Evolutionary conservation across 1,140 invertebrate genomes (phyloP), one percentile per base, ranked within the genome.

Genomic region (Rhagoletis zephyria): DNA sequence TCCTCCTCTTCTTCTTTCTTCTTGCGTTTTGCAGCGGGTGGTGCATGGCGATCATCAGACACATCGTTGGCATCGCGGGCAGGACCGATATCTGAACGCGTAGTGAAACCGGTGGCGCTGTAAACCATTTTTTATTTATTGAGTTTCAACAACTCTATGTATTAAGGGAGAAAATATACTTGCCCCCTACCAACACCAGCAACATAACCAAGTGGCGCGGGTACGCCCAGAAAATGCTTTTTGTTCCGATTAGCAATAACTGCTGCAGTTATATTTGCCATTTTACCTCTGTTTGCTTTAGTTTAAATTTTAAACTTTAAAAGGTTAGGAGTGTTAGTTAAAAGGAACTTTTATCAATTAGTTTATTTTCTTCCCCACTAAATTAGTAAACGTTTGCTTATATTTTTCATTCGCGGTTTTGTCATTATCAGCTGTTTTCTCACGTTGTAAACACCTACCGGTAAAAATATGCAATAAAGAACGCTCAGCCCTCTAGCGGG

Each of bases 51-150:
- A 92, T 99, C 98, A 94, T 99, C 98, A 10, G 98, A 98, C 67
- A 99, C 98, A 94, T 99, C 98, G 94, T 98, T 98, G 0, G 98
- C 97, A 95, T 99, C 98, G 93, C 98, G 94, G 19, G 99, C 99
- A 87, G 99, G 99, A 95, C 99, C 99, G 94, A 99, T 99, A 97
- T 99, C 99, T 93, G 98, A 99, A 89, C 99, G 95, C 87, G 99
- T 99, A 16, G 99, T 99, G 91, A 99, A 99, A 87, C 99, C 99
- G 90, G 99, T 99, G 14, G 99, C 99, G 93, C 98, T 98, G 92
- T 89, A 96, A 96, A 90, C 9, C 67, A 81, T n/a, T 16, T 51
- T n/a, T 51, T 12, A 64, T 86, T 85, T 45, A 2, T 45, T 30
- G 14, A 30, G 30, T 30, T 30, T 30, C 30, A 30, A 30, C 30